Evolutionary conservation across 1,140 invertebrate genomes (phyloP).

Genomic region (Antheraea mylitta): DNA sequence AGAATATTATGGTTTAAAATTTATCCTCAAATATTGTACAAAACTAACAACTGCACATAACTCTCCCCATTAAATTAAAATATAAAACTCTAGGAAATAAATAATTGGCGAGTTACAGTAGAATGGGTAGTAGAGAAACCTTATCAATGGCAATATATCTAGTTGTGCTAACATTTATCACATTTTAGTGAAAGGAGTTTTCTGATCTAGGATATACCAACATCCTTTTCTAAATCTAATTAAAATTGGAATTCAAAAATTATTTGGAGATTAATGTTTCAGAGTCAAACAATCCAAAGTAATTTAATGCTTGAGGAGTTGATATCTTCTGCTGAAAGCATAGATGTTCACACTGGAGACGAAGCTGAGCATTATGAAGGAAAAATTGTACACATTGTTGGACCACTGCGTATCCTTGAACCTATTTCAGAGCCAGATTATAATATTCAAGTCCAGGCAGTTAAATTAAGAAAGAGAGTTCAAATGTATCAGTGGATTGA

Average conservation of each 20-base stretch:
- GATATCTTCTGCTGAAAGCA: constrained; percentile 53
- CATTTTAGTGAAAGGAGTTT: too few relatives aligned
- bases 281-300: constrained; percentile 67
- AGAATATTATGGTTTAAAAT: too few relatives aligned
- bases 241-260: not conserved
- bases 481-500: constrained; percentile 97
- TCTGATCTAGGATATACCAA: too few relatives aligned
- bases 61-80: too few relatives aligned
- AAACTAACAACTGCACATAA: too few relatives aligned
- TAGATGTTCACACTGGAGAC: constrained; percentile 57
- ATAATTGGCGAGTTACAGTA: too few relatives aligned
- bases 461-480: constrained; percentile 86
- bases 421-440: constrained; percentile 90
- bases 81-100: too few relatives aligned
- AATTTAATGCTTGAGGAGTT: constrained; percentile 68
- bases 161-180: too few relatives aligned
- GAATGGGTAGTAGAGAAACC: too few relatives aligned
- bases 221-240: not conserved
- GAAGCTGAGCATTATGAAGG: constrained; percentile 81
- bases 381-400: constrained; percentile 87
- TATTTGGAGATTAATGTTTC: constrained; percentile 19
- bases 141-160: too few relatives aligned
- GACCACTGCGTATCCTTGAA: constrained; percentile 86
- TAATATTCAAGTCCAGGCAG: constrained; percentile 86
- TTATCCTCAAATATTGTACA: too few relatives aligned